phyloP scores from a whole-genome alignment of 2,888 invertebrate genomes.

The Toxonevra muliebris region DNA sequence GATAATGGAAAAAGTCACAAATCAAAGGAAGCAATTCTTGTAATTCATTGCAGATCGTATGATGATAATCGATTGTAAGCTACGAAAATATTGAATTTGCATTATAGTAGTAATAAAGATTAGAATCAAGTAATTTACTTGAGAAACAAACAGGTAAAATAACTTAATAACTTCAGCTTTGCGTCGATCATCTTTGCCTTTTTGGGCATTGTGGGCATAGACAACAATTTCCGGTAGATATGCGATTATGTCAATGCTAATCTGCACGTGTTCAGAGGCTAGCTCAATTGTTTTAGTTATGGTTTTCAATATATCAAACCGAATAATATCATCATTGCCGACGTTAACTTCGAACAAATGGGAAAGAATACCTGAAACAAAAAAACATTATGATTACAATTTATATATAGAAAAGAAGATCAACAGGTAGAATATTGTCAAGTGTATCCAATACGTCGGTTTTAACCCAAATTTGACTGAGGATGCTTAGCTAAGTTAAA shows the following conservation, averaged over 20 bases:
- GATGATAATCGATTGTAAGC: slow-evolving; percentile 57
- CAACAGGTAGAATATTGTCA: neutral
- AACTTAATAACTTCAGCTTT: slow-evolving; percentile 53
- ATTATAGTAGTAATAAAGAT: neutral
- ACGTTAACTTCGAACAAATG: slow-evolving; percentile 54
- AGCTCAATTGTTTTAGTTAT: slow-evolving; percentile 55
- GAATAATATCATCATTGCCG: slow-evolving; percentile 44
- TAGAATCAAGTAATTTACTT: slow-evolving; percentile 41
- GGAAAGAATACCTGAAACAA: slow-evolving; percentile 52
- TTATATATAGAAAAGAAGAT: neutral
- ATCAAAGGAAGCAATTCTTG: slow-evolving; percentile 54
- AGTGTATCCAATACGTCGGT: too few species aligned
- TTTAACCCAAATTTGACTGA: too few species aligned
- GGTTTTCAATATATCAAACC: slow-evolving; percentile 49
- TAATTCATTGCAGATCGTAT: slow-evolving; percentile 48
- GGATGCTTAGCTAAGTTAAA: too few species aligned
- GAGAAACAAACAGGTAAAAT: slow-evolving; percentile 49
- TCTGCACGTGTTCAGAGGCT: slow-evolving; percentile 50
- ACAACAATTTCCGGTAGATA: slow-evolving; percentile 51
- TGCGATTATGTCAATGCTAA: slow-evolving; percentile 53
- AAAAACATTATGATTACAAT: neutral
- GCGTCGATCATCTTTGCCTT: slow-evolving; percentile 43
- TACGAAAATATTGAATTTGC: slow-evolving; percentile 26
- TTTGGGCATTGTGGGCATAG: slow-evolving; percentile 42
- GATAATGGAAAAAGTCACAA: slow-evolving; percentile 51